These are phyloP conservation scores for Propithecus coquereli DNA, from an alignment of 2,113 vertebrate species.

Conservation along the genomic window DNA sequence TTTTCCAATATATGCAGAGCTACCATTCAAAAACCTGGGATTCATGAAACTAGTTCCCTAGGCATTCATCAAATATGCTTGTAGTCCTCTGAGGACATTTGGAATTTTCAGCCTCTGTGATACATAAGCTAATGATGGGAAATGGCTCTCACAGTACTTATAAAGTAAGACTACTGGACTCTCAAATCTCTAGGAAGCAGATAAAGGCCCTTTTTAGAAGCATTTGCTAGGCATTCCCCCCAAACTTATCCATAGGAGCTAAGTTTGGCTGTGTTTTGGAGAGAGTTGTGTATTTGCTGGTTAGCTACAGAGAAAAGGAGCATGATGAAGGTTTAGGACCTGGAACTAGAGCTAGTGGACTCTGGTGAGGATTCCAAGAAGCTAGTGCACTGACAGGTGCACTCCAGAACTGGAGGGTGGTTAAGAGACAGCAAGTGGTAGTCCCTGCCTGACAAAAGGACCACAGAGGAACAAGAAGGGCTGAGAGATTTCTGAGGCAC, in stretches of 20 bases:
- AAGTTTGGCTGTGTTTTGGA: slow-evolving; percentile 19
- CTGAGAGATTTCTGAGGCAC: not conserved
- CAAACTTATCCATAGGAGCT: not conserved
- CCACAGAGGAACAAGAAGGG: not conserved
- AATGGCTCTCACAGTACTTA: not conserved
- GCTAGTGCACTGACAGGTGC: not conserved
- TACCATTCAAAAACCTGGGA: slow-evolving; percentile 51
- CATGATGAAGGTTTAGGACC: not conserved
- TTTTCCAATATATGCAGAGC: slow-evolving; percentile 60
- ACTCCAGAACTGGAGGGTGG: not conserved
- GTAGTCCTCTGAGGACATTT: slow-evolving; percentile 11
- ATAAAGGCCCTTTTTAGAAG: slow-evolving; percentile 9
- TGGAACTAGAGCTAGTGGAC: not conserved
- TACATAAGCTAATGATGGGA: not conserved
- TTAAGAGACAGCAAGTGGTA: not conserved
- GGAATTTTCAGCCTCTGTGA: slow-evolving; percentile 17
- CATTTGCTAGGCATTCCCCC: not conserved
- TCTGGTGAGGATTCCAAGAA: not conserved
- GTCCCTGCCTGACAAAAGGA: not conserved
- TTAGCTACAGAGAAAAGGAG: not conserved
- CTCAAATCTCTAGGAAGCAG: not conserved
- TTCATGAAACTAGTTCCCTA: slow-evolving; percentile 44
- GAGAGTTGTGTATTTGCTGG: not conserved
- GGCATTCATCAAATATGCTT: slow-evolving; percentile 42
- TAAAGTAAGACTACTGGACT: not conserved